phyloP scores from a whole-genome alignment of 2,113 vertebrate species.

The Beaufortia kweichowensis region DNA sequence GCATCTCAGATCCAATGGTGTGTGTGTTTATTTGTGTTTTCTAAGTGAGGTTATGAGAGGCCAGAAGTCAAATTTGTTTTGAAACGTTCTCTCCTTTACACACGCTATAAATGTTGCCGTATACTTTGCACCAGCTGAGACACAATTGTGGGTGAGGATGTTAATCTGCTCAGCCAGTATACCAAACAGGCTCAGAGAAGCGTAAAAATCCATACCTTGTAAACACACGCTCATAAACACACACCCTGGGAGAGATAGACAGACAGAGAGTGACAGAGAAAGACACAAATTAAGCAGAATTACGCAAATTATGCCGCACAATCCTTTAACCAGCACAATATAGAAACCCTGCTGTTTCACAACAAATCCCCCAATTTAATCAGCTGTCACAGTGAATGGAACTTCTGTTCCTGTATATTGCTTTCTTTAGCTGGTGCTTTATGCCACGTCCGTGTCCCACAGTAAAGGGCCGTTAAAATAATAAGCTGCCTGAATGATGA shows the following conservation, averaged over 20 bases:
- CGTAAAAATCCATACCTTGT: slow-evolving; percentile 41
- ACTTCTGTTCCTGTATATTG: slow-evolving; percentile 13
- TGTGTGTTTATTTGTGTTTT: not conserved
- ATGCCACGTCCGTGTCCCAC: slow-evolving; percentile 1
- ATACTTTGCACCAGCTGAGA: not conserved
- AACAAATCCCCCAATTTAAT: slow-evolving; percentile 21
- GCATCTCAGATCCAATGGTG: not conserved
- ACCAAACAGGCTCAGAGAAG: slow-evolving; percentile 29
- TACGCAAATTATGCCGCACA: not conserved
- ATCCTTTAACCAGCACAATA: not conserved
- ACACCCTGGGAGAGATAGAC: not conserved
- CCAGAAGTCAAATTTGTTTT: slow-evolving; percentile 25
- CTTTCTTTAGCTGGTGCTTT: slow-evolving; percentile 17
- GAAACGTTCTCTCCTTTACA: not conserved
- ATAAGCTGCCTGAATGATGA: slow-evolving; percentile 26
- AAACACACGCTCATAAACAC: slow-evolving; percentile 20
- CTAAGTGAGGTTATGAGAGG: not conserved
- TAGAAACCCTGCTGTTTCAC: slow-evolving; percentile 19
- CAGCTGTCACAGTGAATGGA: not conserved
- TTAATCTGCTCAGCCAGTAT: slow-evolving; percentile 17
- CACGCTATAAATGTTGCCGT: slow-evolving; percentile 25
- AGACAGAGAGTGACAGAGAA: slow-evolving; percentile 22
- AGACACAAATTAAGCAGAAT: slow-evolving; percentile 16
- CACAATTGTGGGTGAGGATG: slow-evolving; percentile 33
- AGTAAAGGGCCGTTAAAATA: slow-evolving; percentile 1